A percentile compares a stretch with the other conserved stretches of the same genome.
Conservation (phyloP, 2,113 vertebrate species). For the Trichechus manatus region DNA sequence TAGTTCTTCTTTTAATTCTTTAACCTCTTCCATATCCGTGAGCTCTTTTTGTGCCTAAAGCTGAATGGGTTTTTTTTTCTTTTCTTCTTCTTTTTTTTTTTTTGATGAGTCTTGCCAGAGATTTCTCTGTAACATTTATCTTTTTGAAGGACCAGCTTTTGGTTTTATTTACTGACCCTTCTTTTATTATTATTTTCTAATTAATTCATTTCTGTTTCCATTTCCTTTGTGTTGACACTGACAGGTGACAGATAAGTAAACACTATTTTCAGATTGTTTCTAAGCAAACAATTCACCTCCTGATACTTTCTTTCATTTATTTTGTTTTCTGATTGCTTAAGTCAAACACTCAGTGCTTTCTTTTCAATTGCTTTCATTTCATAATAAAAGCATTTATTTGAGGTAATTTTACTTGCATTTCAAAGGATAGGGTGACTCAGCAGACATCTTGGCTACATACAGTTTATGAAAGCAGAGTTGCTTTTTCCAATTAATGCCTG, state of each 20-base stretch:
- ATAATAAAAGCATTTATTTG: conserved; percentile 32
- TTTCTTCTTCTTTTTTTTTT: background rate
- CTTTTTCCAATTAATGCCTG: background rate
- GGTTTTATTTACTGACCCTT: background rate
- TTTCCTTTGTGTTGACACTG: conserved; percentile 19
- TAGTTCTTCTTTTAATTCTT: background rate
- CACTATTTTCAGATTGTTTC: background rate
- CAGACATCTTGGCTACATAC: background rate
- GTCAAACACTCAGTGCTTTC: conserved; percentile 4
- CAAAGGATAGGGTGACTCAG: background rate
- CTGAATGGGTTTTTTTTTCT: background rate
- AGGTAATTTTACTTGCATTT: conserved; percentile 52
- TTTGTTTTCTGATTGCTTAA: conserved; percentile 36
- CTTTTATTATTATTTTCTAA: conserved; percentile 25
- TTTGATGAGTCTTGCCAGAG: background rate
- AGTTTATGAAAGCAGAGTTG: background rate
- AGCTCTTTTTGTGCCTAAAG: background rate
- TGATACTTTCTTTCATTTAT: conserved; percentile 25
- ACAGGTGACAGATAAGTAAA: background rate
- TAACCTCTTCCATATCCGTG: background rate
- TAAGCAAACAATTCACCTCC: background rate
- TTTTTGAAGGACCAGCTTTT: background rate
- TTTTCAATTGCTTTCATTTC: conserved; percentile 13
- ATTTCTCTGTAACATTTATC: background rate
- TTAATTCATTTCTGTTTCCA: conserved; percentile 16